Conservation (phyloP, 2,113 vertebrate species). For the Aspiorhynchus laticeps region DNA sequence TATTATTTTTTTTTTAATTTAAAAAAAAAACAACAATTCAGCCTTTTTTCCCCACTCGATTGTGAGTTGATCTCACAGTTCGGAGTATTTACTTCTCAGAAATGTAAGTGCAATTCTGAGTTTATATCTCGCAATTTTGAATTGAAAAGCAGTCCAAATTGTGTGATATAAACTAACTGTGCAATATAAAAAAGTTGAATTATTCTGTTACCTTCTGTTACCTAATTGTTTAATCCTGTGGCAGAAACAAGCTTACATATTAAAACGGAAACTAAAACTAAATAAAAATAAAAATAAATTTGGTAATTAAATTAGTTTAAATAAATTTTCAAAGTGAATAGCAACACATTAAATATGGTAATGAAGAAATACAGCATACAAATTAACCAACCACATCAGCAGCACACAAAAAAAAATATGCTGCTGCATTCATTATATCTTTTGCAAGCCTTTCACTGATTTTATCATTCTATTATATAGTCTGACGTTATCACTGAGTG, state of each 20-base stretch:
- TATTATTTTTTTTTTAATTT: too few species aligned
- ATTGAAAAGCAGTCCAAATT: too few species aligned
- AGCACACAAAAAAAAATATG: not conserved
- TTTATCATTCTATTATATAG: not conserved
- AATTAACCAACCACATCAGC: not conserved
- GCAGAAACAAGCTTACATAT: not conserved
- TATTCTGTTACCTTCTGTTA: too few species aligned
- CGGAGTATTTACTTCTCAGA: too few species aligned
- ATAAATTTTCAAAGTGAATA: too few species aligned
- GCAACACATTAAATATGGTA: not conserved
- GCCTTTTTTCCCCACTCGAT: too few species aligned
- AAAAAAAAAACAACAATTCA: too few species aligned
- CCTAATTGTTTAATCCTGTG: not conserved
- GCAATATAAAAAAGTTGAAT: not conserved
- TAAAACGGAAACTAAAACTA: not conserved
- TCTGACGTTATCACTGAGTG: not conserved
- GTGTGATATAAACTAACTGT: not conserved
- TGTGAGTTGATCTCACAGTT: not conserved
- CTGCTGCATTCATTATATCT: not conserved
- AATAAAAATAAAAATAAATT: not conserved
- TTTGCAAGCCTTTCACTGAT: not conserved
- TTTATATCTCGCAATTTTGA: too few species aligned
- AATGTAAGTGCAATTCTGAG: not conserved
- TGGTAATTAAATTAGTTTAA: too few species aligned
- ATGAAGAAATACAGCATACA: not conserved